Evolutionary conservation across 2,113 vertebrate genomes (phyloP).

Genomic region (Cervus canadensis): DNA sequence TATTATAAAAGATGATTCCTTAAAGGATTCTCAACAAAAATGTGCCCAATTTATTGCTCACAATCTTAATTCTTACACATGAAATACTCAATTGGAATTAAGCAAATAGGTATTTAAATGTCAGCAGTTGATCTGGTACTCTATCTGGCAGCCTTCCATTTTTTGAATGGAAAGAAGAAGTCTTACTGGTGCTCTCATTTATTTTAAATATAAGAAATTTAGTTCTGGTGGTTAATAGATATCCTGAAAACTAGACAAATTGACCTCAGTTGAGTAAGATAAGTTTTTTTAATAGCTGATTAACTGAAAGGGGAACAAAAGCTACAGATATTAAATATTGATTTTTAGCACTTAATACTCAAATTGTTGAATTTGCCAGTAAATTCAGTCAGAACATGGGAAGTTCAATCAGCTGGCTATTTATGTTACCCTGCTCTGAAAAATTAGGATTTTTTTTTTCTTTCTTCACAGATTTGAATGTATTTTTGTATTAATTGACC

Average conservation of each 20-base stretch:
- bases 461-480: not conserved
- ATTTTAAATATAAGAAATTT: conserved; percentile 29
- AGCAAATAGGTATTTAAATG: conserved; percentile 38
- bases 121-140: not conserved
- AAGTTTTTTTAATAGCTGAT: conserved; percentile 24
- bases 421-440: not conserved
- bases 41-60: not conserved
- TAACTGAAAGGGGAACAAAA: not conserved
- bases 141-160: not conserved
- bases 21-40: conserved; percentile 19
- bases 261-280: not conserved
- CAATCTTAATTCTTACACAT: not conserved
- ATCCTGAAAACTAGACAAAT: conserved; percentile 6
- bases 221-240: not conserved
- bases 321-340: not conserved
- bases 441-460: not conserved
- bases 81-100: conserved; percentile 51
- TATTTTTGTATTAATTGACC: not conserved
- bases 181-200: not conserved
- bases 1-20: conserved; percentile 7
- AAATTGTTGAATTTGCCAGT: conserved; percentile 22
- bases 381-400: not conserved
- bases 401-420: not conserved
- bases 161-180: conserved; percentile 40
- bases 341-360: not conserved